A percentile compares a stretch with the other conserved stretches of the same genome.
phyloP scores from a whole-genome alignment of 64 coral and sea anemone genomes.

The Montipora capricornis region DNA sequence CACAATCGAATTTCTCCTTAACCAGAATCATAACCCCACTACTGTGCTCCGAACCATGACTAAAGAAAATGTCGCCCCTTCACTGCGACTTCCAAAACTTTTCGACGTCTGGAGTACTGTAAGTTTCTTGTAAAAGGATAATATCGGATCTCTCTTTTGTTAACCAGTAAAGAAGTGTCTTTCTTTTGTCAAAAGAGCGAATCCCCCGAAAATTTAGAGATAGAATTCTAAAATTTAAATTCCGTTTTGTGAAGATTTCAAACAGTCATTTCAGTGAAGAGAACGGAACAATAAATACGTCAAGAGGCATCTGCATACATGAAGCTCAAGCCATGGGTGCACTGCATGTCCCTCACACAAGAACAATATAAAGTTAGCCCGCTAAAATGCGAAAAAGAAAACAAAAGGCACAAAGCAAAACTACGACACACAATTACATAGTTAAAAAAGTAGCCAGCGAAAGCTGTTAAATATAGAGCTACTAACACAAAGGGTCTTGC shows the following conservation, averaged over 20 bases:
- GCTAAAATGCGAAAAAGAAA: neutral
- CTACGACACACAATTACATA: conserved; percentile 1
- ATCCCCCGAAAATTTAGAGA: conserved; percentile 28
- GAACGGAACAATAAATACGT: neutral
- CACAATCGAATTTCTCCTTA: conserved; percentile 17
- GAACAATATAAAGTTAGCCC: neutral
- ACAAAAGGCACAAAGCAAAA: neutral
- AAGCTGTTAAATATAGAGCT: conserved; percentile 31
- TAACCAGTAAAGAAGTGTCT: conserved; percentile 19
- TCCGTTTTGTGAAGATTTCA: neutral
- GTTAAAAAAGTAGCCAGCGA: conserved; percentile 26
- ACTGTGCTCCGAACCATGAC: conserved; percentile 18
- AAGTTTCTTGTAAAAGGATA: conserved; percentile 31
- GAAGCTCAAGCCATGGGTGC: neutral
- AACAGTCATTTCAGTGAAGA: no score
- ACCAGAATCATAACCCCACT: conserved; percentile 36
- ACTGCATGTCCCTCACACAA: neutral
- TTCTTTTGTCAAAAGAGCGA: conserved; percentile 28
- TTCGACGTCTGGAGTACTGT: neutral
- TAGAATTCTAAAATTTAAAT: conserved; percentile 26
- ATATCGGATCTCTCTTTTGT: conserved; percentile 3
- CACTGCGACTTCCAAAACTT: conserved; percentile 29
- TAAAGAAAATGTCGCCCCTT: conserved; percentile 39
- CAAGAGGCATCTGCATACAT: neutral
- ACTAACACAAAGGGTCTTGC: conserved; percentile 21